Base-by-base conservation (phyloP, 1,140 invertebrate species). In the Tetramorium alpestre region DNA sequence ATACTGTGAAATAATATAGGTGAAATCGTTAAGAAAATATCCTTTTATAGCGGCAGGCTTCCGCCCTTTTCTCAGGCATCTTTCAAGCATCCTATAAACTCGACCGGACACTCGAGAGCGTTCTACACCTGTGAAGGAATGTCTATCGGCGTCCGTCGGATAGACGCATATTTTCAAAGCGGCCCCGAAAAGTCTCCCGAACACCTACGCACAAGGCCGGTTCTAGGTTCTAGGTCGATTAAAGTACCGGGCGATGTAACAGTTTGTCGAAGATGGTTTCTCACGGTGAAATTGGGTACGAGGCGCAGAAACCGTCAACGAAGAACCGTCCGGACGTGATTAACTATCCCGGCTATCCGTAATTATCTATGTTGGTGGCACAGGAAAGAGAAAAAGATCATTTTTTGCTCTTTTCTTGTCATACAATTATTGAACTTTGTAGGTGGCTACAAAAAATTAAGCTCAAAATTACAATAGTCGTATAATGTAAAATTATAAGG, bases 151-250 rank as follows among this genome's bases (percentile, higher is more conserved):
- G 33, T 41, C 78, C 70, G 72, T 81, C 77, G 78, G 28, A n/a
- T 78, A 67, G 56, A 75, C 51, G 78, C 82, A 69, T 62, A 65
- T 81, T 72, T 54, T 67, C 78, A 81, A 85, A 89, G 67, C 28
- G 49, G 18, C 49, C 25, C 49, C 76, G 72, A 65, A 85, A 84
- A 49, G 64, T 51, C 58, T 28, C 47, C 28, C 28, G 18, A 62
- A 89, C 90, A 62, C 90, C 90, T 82, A 91, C 90, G 89, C 89
- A 62, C 62, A 38, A n/a, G 25, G 28, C 41, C 54, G 13, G 69
- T 76, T 85, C 28, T 51, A 75, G 49, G 28, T 54, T 41, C 28
- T 70, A 70, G 38, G 33, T 47, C 80, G 89, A 86, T 88, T 72
- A 65, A 64, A 70, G 28, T 65, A 47, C 10, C 38, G 22, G 16